Evolutionary conservation across 1,140 invertebrate genomes (phyloP).

Genomic region (Pogonomyrmex barbatus): DNA sequence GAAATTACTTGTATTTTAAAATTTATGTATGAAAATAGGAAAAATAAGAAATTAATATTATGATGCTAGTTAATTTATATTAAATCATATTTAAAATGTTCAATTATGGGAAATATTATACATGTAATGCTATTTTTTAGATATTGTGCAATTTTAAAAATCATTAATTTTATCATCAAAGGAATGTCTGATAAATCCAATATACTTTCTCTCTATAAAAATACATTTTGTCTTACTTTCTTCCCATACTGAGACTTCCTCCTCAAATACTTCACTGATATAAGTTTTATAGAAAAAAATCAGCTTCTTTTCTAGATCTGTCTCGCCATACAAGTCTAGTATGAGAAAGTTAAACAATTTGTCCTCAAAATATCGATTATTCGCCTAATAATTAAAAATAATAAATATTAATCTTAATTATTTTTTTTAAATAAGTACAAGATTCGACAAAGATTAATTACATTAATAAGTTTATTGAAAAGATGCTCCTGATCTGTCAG

Average conservation of each 20-base stretch:
- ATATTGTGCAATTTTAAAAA: not conserved
- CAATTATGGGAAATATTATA: not conserved
- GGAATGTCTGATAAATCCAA: not conserved
- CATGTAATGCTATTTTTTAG: slow-evolving; percentile 1
- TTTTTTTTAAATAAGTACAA: not conserved
- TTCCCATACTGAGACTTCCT: slow-evolving; percentile 87
- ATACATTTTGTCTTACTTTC: slow-evolving; percentile 83
- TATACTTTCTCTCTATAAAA: not conserved
- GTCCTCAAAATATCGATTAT: slow-evolving; percentile 79
- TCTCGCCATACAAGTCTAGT: slow-evolving; percentile 80
- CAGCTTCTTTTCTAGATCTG: slow-evolving; percentile 84
- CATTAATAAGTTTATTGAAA: slow-evolving; percentile 82
- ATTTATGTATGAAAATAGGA: not conserved
- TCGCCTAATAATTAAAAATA: slow-evolving; percentile 73
- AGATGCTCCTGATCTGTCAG: slow-evolving; percentile 73
- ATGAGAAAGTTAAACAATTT: slow-evolving; percentile 83
- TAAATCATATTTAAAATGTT: slow-evolving; percentile 26
- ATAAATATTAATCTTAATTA: not conserved
- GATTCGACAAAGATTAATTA: slow-evolving; percentile 72
- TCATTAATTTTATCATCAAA: slow-evolving; percentile 69
- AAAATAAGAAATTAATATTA: not conserved
- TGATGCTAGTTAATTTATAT: not conserved
- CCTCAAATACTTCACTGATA: slow-evolving; percentile 85
- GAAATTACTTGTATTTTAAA: not conserved
- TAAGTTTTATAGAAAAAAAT: slow-evolving; percentile 87